These are phyloP conservation scores for Hystrix brachyura DNA, from an alignment of 2,113 vertebrate genomes.

Conservation along the genomic window DNA sequence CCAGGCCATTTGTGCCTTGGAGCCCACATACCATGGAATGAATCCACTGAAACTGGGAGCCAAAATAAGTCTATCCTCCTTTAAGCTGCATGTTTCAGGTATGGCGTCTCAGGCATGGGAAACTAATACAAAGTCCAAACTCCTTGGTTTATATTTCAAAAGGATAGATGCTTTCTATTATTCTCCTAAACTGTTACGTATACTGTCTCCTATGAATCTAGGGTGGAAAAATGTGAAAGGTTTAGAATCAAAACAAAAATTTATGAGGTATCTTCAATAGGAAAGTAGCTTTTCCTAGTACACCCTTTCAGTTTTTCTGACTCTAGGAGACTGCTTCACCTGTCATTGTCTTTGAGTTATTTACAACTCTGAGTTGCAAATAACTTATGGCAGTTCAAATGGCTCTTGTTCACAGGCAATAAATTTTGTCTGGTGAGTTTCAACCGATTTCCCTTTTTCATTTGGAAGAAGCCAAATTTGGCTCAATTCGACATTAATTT, in stretches of 20 bases:
- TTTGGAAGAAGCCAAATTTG: slow-evolving; percentile 15
- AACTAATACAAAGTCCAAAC: not conserved
- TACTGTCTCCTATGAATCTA: too few relatives aligned
- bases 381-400: slow-evolving; percentile 25
- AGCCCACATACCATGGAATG: not conserved
- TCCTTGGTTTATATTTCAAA: slow-evolving; percentile 22
- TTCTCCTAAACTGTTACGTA: not conserved
- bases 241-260: slow-evolving; percentile 21
- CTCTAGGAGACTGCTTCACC: not conserved
- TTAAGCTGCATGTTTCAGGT: not conserved
- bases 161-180: not conserved
- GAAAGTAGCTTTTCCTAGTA: not conserved
- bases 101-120: not conserved
- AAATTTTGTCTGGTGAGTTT: not conserved
- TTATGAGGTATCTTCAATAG: not conserved
- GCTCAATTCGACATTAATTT: not conserved
- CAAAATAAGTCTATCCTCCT: not conserved
- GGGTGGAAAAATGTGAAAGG: not conserved
- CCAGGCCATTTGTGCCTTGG: not conserved
- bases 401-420: not conserved
- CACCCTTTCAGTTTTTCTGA: not conserved
- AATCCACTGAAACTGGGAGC: not conserved
- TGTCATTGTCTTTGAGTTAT: not conserved
- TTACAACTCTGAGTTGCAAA: not conserved
- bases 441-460: not conserved